Evolutionary conservation across 1,140 invertebrate species (phyloP).

Genomic region (Plutomurus gul): DNA sequence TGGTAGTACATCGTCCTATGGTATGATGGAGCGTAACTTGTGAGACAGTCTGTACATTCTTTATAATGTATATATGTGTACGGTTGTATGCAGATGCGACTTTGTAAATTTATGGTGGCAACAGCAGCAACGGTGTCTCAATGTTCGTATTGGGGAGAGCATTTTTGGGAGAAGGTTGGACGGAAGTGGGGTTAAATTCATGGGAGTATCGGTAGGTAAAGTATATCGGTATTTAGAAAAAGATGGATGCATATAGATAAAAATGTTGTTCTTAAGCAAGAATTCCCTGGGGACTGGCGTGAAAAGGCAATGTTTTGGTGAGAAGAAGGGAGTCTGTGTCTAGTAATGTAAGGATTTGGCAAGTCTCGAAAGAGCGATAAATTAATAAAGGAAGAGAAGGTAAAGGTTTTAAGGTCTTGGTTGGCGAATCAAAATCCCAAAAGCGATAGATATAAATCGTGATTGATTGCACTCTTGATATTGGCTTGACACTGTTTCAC

Average conservation of each 20-base stretch:
- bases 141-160: too few relatives aligned
- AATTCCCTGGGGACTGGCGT: slow-evolving; percentile 37
- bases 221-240: not conserved
- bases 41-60: too few relatives aligned
- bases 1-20: too few relatives aligned
- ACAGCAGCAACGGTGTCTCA: too few relatives aligned
- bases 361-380: slow-evolving; percentile 53
- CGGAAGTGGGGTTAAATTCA: too few relatives aligned
- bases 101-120: too few relatives aligned
- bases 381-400: slow-evolving; percentile 52
- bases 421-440: slow-evolving; percentile 51
- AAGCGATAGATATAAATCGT: slow-evolving; percentile 55
- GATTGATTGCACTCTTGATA: slow-evolving; percentile 54
- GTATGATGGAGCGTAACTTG: too few relatives aligned
- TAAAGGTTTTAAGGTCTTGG: slow-evolving; percentile 40
- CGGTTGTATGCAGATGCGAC: too few relatives aligned
- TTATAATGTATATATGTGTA: too few relatives aligned
- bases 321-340: not conserved
- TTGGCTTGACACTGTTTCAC: slow-evolving; percentile 32
- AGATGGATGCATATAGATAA: slow-evolving; percentile 42
- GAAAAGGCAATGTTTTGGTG: not conserved
- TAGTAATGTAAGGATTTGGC: slow-evolving; percentile 29
- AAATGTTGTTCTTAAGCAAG: slow-evolving; percentile 20
- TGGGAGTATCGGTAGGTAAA: not conserved
- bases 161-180: too few relatives aligned